phyloP scores from a whole-genome alignment of 2,888 invertebrate species.

The Pterostichus niger region DNA sequence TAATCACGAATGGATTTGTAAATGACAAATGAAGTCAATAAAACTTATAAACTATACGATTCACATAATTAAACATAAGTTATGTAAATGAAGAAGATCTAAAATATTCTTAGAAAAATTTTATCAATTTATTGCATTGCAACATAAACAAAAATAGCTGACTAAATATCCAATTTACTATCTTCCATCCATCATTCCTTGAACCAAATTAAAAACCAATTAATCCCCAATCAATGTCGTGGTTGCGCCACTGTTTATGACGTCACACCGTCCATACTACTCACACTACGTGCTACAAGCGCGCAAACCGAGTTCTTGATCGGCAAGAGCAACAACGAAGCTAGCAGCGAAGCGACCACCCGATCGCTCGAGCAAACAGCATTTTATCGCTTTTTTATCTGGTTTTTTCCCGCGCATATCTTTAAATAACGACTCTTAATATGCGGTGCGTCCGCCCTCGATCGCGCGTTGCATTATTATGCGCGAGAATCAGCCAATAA shows the following conservation, averaged over 20 bases:
- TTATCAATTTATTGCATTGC: conserved; percentile 14
- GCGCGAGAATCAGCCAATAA: conserved; percentile 50
- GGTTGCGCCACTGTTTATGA: conserved; percentile 30
- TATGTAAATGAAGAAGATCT: too few relatives aligned
- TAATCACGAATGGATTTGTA: too few relatives aligned
- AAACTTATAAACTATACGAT: neutral
- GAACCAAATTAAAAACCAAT: conserved; percentile 51
- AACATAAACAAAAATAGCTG: conserved; percentile 8
- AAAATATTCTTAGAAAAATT: conserved; percentile 7
- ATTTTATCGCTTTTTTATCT: conserved; percentile 55
- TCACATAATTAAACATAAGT: neutral
- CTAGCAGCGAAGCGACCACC: conserved; percentile 39
- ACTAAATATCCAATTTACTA: conserved; percentile 22
- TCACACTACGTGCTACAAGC: conserved; percentile 10
- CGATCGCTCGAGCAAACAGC: conserved; percentile 54
- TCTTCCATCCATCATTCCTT: conserved; percentile 33
- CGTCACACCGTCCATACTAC: conserved; percentile 24
- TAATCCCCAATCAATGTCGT: conserved; percentile 24
- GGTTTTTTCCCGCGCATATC: conserved; percentile 57
- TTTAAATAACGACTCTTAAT: conserved; percentile 59
- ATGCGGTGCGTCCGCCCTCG: conserved; percentile 58
- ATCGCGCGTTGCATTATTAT: conserved; percentile 56
- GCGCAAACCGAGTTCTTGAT: conserved; percentile 35
- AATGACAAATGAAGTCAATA: too few relatives aligned
- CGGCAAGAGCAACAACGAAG: conserved; percentile 8